phyloP scores from a whole-genome alignment of 2,113 vertebrate species.

The Sander lucioperca region DNA sequence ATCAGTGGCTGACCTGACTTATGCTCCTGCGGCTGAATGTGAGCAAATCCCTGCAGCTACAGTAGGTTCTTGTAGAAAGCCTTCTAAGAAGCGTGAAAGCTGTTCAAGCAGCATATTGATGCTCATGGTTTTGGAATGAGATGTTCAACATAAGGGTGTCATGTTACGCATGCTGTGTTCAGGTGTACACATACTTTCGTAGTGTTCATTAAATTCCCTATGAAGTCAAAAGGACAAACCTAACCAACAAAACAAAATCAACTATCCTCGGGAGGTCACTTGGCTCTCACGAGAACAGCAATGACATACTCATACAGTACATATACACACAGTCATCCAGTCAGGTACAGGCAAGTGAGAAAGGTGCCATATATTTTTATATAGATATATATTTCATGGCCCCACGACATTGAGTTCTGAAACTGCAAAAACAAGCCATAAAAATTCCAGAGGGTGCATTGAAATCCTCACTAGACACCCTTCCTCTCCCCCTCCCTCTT shows the following conservation, averaged over 20 bases:
- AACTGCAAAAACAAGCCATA: conserved; percentile 84
- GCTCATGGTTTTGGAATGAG: background rate
- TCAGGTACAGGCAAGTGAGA: conserved; percentile 6
- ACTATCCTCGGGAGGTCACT: background rate
- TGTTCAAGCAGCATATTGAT: background rate
- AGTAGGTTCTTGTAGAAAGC: background rate
- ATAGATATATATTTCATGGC: conserved; percentile 29
- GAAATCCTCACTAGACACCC: conserved; percentile 70
- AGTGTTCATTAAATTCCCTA: background rate
- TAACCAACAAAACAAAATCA: background rate
- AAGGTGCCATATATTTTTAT: conserved; percentile 30
- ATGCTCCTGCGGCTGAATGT: background rate
- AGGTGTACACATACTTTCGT: background rate
- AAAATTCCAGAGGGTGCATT: conserved; percentile 85
- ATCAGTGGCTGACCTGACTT: conserved; percentile 28
- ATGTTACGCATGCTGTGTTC: background rate
- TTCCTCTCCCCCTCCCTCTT: conserved; percentile 23
- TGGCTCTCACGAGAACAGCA: conserved; percentile 2
- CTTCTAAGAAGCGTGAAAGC: background rate
- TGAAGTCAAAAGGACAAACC: background rate
- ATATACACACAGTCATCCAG: background rate
- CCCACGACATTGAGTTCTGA: conserved; percentile 66
- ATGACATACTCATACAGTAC: background rate
- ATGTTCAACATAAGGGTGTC: background rate
- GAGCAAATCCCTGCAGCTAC: background rate